A percentile compares a stretch with the other conserved stretches of the same genome.
These are phyloP conservation scores for Branchellion lobata DNA, from an alignment of 2,888 invertebrate species.

Conservation along the genomic window DNA sequence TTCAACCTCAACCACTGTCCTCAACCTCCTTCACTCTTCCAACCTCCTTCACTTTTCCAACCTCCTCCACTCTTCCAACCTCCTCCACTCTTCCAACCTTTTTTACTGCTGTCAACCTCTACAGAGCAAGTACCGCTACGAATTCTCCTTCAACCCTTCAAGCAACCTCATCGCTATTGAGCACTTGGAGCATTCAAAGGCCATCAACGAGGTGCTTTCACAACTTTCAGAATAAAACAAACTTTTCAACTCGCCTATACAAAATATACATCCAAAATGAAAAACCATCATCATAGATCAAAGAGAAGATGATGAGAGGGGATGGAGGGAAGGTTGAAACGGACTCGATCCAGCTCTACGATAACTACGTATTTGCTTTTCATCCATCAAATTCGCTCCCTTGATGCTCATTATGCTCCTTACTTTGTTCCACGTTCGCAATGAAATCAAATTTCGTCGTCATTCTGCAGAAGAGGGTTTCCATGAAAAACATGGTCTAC, in stretches of 20 bases:
- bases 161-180: slow-evolving; percentile 32
- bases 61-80: neutral
- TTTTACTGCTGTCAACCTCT: neutral
- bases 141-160: slow-evolving; percentile 37
- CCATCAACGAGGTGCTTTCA: slow-evolving; percentile 19
- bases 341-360: slow-evolving; percentile 54
- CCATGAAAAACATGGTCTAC: slow-evolving; percentile 76
- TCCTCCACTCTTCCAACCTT: no score
- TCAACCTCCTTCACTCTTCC: no score
- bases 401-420: no score
- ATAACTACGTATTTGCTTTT: slow-evolving; percentile 55
- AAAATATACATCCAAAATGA: no score
- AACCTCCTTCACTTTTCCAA: neutral
- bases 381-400: no score
- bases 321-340: slow-evolving; percentile 50
- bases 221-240: neutral
- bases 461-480: slow-evolving; percentile 75
- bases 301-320: slow-evolving; percentile 53
- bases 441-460: neutral
- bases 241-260: neutral
- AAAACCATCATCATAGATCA: slow-evolving; percentile 50
- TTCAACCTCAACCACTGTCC: no score
- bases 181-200: slow-evolving; percentile 22
- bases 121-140: slow-evolving; percentile 40
- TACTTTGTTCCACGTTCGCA: slow-evolving; percentile 18